A percentile compares a stretch with the other conserved stretches of the same genome.
Evolutionary conservation across 1,140 invertebrate species (phyloP).

Genomic region (Lycorma delicatula): DNA sequence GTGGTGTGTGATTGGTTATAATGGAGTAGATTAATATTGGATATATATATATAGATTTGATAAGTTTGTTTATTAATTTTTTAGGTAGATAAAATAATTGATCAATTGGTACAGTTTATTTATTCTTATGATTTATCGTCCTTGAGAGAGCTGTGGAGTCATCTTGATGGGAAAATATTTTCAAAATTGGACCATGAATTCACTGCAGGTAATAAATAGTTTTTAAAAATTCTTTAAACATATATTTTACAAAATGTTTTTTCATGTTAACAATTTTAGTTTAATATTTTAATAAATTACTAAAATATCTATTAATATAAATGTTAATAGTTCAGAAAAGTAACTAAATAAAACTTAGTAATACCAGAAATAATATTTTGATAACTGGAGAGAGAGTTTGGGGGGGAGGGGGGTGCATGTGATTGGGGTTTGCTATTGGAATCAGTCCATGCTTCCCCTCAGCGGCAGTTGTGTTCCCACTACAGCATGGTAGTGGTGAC

Average conservation of each 20-base stretch:
- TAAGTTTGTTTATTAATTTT: slow-evolving; percentile 27
- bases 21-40: slow-evolving; percentile 10
- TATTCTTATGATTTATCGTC: slow-evolving; percentile 65
- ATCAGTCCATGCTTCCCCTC: too few species aligned
- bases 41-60: background rate
- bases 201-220: slow-evolving; percentile 49
- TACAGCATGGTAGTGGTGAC: too few species aligned
- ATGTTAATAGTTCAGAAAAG: background rate
- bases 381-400: too few species aligned
- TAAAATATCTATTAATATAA: background rate
- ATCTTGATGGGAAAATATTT: slow-evolving; percentile 80
- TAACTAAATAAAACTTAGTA: background rate
- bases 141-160: slow-evolving; percentile 75
- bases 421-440: too few species aligned
- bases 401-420: too few species aligned
- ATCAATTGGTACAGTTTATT: slow-evolving; percentile 73
- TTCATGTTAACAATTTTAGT: too few species aligned
- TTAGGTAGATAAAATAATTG: slow-evolving; percentile 80
- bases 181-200: slow-evolving; percentile 77
- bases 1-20: too few species aligned
- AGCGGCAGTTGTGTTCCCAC: too few species aligned
- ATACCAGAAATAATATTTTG: background rate
- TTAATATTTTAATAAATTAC: background rate
- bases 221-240: background rate
- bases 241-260: too few species aligned